A percentile compares a stretch with the other conserved stretches of the same genome.
These are phyloP conservation scores for Oscheius sp. DNA, from an alignment of 2,888 invertebrate genomes.

Conservation along the genomic window DNA sequence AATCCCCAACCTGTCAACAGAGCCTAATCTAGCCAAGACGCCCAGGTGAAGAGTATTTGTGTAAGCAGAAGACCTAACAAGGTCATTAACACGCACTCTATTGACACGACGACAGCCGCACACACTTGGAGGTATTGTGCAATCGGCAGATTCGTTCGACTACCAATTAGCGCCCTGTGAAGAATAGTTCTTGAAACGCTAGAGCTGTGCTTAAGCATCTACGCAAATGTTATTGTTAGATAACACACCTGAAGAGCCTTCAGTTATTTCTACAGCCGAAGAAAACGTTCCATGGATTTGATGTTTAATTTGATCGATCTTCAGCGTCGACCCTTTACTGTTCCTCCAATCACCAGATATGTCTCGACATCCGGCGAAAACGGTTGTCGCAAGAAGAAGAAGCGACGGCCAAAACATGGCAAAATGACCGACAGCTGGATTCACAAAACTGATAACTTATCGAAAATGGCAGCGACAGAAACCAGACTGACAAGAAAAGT, in stretches of 20 bases:
- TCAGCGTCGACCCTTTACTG: slow-evolving; percentile 19
- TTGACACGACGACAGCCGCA: slow-evolving; percentile 18
- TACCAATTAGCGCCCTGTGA: slow-evolving; percentile 7
- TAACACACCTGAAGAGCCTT: slow-evolving; percentile 21
- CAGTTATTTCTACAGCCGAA: slow-evolving; percentile 5
- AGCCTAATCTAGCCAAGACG: neutral
- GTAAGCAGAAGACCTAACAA: slow-evolving; percentile 13
- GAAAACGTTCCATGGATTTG: slow-evolving; percentile 16
- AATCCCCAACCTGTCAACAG: slow-evolving; percentile 6
- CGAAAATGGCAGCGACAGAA: neutral
- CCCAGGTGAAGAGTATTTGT: slow-evolving; percentile 19
- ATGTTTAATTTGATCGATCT: slow-evolving; percentile 2
- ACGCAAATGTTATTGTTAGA: no score
- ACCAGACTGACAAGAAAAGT: neutral
- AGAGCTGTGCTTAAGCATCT: no score
- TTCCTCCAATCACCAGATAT: slow-evolving; percentile 23
- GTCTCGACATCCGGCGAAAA: slow-evolving; percentile 5
- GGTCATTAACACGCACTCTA: slow-evolving; percentile 22
- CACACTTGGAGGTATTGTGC: slow-evolving; percentile 13
- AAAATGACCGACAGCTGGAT: slow-evolving; percentile 2
- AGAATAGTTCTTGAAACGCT: no score
- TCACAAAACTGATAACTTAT: no score
- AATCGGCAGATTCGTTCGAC: neutral
- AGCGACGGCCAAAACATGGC: slow-evolving; percentile 1
- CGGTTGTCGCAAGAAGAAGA: neutral